Percentiles rank a stretch among this genome's conserved stretches.
Conservation (phyloP, 1,140 invertebrate genomes). For the Drosophila pandora region DNA sequence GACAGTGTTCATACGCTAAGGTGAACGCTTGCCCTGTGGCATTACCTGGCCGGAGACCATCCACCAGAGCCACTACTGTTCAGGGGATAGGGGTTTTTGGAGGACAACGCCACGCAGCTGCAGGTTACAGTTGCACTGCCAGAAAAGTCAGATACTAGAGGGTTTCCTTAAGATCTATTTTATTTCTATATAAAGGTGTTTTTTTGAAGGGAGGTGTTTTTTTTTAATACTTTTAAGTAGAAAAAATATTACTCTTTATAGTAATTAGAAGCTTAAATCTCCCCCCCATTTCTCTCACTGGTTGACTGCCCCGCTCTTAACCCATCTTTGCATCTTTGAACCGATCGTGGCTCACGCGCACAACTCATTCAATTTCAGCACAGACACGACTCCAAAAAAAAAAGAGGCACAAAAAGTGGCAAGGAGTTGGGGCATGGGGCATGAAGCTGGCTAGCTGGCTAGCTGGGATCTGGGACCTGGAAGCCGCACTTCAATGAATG, state of each 20-base stretch:
- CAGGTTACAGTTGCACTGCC: conserved; percentile 28
- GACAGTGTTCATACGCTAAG: conserved; percentile 23
- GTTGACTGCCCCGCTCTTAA: neutral
- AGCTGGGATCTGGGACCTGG: neutral
- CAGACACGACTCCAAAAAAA: conserved; percentile 65
- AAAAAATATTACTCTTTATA: too few species aligned
- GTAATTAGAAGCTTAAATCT: neutral
- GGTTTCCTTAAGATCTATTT: too few species aligned
- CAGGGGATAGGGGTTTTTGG: neutral
- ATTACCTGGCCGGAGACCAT: neutral
- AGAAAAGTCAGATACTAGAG: neutral
- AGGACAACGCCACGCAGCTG: conserved; percentile 20
- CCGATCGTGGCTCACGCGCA: conserved; percentile 79
- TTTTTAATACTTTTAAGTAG: too few species aligned
- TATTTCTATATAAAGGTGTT: too few species aligned
- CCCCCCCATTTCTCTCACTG: neutral
- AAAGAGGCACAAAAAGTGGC: neutral
- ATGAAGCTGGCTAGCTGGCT: too few species aligned
- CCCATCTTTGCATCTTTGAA: conserved; percentile 27
- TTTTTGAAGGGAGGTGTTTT: too few species aligned
- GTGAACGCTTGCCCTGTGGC: neutral
- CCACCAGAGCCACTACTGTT: conserved; percentile 29
- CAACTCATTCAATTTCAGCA: conserved; percentile 78
- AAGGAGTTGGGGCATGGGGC: neutral
- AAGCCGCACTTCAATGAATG: conserved; percentile 47